Evolutionary conservation across 2,888 invertebrate genomes (phyloP).

Genomic region (Rotaria sp.): DNA sequence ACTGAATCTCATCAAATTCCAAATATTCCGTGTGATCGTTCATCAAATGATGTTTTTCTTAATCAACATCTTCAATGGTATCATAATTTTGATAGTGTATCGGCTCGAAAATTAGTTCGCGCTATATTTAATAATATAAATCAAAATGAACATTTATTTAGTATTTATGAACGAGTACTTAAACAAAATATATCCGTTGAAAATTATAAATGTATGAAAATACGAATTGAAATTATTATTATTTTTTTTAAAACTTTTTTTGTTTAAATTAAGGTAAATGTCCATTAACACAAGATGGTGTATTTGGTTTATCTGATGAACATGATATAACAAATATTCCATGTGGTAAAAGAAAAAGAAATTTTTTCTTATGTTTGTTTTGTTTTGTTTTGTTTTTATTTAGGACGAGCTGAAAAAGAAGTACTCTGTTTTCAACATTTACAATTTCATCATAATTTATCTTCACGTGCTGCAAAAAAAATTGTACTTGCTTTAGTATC

Average conservation of each 20-base stretch:
- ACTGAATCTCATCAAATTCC: background rate
- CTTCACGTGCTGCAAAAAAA: slow-evolving; percentile 18
- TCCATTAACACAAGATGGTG: slow-evolving; percentile 12
- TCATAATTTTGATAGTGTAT: slow-evolving; percentile 28
- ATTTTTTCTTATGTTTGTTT: too few relatives aligned
- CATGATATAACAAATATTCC: slow-evolving; percentile 24
- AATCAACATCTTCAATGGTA: slow-evolving; percentile 30
- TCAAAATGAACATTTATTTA: slow-evolving; percentile 18
- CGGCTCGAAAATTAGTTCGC: slow-evolving; percentile 1
- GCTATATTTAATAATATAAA: background rate
- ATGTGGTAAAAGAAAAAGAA: background rate
- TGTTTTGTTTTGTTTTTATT: too few relatives aligned
- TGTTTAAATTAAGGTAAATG: background rate
- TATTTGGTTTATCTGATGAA: slow-evolving; percentile 26
- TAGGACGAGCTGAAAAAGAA: slow-evolving; percentile 29
- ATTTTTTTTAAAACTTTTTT: background rate
- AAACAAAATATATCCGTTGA: slow-evolving; percentile 2
- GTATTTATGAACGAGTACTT: background rate
- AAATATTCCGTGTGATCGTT: slow-evolving; percentile 19
- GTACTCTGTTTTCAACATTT: slow-evolving; percentile 16
- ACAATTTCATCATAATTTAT: slow-evolving; percentile 29
- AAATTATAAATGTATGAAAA: background rate
- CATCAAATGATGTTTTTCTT: slow-evolving; percentile 5
- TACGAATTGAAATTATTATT: background rate
- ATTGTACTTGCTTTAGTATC: slow-evolving; percentile 2